A percentile compares a stretch with the other conserved stretches of the same genome.
Evolutionary conservation across 2,113 vertebrate genomes (phyloP).

Genomic region (Hoplias malabaricus): DNA sequence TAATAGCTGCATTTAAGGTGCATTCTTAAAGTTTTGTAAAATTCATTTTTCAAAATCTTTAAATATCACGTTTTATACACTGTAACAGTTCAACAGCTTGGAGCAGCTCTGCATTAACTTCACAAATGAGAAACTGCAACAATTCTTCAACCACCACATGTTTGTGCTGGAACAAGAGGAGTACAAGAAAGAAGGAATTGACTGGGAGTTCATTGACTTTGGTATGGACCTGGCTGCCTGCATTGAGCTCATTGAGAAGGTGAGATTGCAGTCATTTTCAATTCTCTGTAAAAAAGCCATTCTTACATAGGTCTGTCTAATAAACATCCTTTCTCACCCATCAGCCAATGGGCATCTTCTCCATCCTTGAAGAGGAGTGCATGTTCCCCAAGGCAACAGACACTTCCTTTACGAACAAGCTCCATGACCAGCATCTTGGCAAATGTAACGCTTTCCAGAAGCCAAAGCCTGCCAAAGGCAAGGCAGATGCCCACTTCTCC

Average conservation of each 20-base stretch:
- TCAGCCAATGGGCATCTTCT: constrained; percentile 75
- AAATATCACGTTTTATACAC: no score
- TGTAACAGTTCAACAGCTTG: constrained; percentile 79
- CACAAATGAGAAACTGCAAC: constrained; percentile 89
- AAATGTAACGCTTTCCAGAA: constrained; percentile 70
- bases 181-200: constrained; percentile 85
- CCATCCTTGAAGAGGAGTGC: constrained; percentile 72
- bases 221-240: constrained; percentile 88
- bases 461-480: constrained; percentile 80
- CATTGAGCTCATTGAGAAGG: constrained; percentile 88
- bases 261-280: constrained; percentile 43
- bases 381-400: constrained; percentile 61
- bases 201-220: constrained; percentile 87
- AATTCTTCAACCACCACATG: constrained; percentile 85
- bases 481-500: constrained; percentile 78
- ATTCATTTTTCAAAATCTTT: no score
- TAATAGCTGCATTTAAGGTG: no score
- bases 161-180: constrained; percentile 83
- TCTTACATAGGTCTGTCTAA: no score
- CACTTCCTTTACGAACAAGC: constrained; percentile 50
- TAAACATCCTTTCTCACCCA: not conserved
- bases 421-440: constrained; percentile 24
- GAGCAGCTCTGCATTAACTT: constrained; percentile 89
- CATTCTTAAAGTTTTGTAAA: no score
- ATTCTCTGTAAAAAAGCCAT: no score